phyloP scores from a whole-genome alignment of 2,797 vertebrate genomes.

The Takifugu ocellatus region DNA sequence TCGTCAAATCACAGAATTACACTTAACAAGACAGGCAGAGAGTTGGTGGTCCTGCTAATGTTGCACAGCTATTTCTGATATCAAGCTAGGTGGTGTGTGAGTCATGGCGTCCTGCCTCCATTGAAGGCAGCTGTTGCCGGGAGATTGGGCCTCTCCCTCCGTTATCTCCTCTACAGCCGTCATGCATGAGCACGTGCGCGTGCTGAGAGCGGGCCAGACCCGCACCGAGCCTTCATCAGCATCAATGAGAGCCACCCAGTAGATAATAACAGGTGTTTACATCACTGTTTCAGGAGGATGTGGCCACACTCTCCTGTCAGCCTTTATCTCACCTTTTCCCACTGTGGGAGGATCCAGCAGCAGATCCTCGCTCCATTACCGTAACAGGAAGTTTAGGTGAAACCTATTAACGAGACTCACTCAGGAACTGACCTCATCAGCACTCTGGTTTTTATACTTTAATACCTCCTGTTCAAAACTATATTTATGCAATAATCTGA shows the following conservation, averaged over 20 bases:
- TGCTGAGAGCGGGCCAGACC: conserved; percentile 19
- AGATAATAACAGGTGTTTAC: conserved; percentile 31
- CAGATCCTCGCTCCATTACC: neutral
- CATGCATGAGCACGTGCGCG: neutral
- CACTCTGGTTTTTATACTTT: neutral
- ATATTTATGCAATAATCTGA: conserved; percentile 50
- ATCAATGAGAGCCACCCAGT: conserved; percentile 51
- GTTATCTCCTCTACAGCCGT: conserved; percentile 41
- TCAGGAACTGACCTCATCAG: conserved; percentile 12
- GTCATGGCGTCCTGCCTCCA: too few species aligned
- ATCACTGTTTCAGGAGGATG: conserved; percentile 13
- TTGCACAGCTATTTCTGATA: conserved; percentile 1
- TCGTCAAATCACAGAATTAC: conserved; percentile 26
- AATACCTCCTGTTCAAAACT: conserved; percentile 39
- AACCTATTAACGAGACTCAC: conserved; percentile 11
- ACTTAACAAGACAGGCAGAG: neutral
- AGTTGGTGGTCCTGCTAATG: conserved; percentile 30
- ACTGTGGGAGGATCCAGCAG: too few species aligned
- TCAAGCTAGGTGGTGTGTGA: too few species aligned
- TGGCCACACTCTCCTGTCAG: neutral
- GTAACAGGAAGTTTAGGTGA: neutral
- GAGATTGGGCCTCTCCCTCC: conserved; percentile 46
- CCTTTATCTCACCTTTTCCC: neutral
- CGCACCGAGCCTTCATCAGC: conserved; percentile 34
- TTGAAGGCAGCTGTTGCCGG: conserved; percentile 34